These are phyloP conservation scores for Oreochromis aureus DNA, from an alignment of 2,113 vertebrate species.

Conservation along the genomic window DNA sequence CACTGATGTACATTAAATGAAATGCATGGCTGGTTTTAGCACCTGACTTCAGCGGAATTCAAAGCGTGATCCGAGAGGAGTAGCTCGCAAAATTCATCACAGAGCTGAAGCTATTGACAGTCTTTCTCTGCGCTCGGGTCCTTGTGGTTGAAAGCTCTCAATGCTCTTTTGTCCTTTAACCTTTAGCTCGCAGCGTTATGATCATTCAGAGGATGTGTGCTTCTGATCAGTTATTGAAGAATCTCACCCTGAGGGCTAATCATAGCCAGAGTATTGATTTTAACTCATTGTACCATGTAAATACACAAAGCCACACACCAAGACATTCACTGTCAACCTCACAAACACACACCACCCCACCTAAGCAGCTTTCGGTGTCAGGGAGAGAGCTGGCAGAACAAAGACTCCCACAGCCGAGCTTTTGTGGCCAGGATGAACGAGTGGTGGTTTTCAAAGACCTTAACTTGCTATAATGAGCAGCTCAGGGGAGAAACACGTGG, in stretches of 20 bases:
- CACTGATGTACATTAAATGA: slow-evolving; percentile 26
- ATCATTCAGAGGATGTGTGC: slow-evolving; percentile 7
- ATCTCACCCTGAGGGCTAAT: slow-evolving; percentile 21
- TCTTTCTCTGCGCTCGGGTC: not conserved
- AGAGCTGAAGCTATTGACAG: not conserved
- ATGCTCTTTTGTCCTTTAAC: not conserved
- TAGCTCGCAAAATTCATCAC: slow-evolving; percentile 1
- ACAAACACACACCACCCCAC: not conserved
- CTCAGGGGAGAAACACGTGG: slow-evolving; percentile 51
- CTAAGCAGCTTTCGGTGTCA: slow-evolving; percentile 25
- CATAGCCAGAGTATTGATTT: slow-evolving; percentile 51
- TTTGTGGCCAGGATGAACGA: slow-evolving; percentile 31
- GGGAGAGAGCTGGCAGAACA: slow-evolving; percentile 40
- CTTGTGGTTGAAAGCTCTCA: slow-evolving; percentile 4
- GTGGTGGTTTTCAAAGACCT: slow-evolving; percentile 55
- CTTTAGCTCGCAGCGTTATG: not conserved
- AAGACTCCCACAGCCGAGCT: slow-evolving; percentile 51
- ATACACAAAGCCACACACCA: slow-evolving; percentile 23
- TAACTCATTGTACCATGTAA: slow-evolving; percentile 20
- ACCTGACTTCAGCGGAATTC: slow-evolving; percentile 48
- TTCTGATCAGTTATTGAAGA: slow-evolving; percentile 18
- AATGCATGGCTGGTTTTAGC: slow-evolving; percentile 44
- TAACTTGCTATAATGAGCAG: slow-evolving; percentile 58
- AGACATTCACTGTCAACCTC: not conserved
- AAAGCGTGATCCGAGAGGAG: slow-evolving; percentile 5